Evolutionary conservation across 2,797 vertebrate genomes (phyloP).

Genomic region (Argyrosomus regius): DNA sequence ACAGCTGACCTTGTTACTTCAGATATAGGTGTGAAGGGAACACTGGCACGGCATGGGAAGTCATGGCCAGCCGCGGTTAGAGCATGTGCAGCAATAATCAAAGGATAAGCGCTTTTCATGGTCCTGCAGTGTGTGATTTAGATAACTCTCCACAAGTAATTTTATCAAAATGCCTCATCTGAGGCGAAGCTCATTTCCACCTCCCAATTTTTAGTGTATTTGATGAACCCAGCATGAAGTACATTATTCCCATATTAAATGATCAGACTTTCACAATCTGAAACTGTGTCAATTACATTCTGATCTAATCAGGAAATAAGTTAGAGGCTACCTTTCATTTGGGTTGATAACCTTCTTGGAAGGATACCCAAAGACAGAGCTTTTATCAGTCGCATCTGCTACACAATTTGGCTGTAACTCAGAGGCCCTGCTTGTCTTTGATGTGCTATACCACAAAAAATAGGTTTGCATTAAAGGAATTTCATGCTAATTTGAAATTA

Average conservation of each 20-base stretch:
- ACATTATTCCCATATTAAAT: slow-evolving; percentile 50
- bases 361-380: slow-evolving; percentile 35
- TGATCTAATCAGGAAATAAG: slow-evolving; percentile 62
- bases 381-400: slow-evolving; percentile 58
- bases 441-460: slow-evolving; percentile 48
- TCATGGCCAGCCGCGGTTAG: slow-evolving; percentile 24
- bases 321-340: slow-evolving; percentile 52
- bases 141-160: slow-evolving; percentile 37
- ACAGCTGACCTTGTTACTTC: slow-evolving; percentile 26
- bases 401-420: slow-evolving; percentile 20
- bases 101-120: slow-evolving; percentile 41
- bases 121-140: slow-evolving; percentile 23
- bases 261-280: slow-evolving; percentile 41
- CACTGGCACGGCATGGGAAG: background rate
- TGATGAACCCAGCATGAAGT: slow-evolving; percentile 56
- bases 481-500: slow-evolving; percentile 61
- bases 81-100: slow-evolving; percentile 32
- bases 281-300: slow-evolving; percentile 67
- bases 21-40: slow-evolving; percentile 20
- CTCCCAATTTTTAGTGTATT: slow-evolving; percentile 57
- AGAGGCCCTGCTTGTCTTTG: slow-evolving; percentile 47
- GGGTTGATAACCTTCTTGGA: slow-evolving; percentile 61
- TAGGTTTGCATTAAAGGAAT: slow-evolving; percentile 56
- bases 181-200: slow-evolving; percentile 33
- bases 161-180: slow-evolving; percentile 59